phyloP scores from a whole-genome alignment of 1,140 invertebrate genomes.

The Xylocopa sonorina region DNA sequence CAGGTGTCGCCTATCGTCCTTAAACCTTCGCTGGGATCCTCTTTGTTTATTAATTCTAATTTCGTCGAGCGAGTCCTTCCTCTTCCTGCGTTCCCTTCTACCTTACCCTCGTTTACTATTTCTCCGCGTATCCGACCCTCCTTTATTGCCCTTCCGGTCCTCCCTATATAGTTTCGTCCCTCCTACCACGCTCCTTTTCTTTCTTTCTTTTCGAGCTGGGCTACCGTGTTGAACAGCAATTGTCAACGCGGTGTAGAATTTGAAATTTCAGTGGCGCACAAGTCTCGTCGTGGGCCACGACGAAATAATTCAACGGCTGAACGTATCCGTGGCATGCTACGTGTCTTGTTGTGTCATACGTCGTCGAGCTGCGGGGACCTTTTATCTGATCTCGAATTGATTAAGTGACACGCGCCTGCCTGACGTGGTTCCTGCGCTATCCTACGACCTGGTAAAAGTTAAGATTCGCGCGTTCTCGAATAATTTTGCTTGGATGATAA shows the following conservation, averaged over 20 bases:
- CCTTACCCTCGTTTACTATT: not conserved
- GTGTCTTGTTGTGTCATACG: not conserved
- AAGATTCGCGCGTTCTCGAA: not conserved
- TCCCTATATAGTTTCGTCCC: not conserved
- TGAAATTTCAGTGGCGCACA: not conserved
- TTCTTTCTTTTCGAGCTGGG: not conserved
- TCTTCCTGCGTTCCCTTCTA: too few species aligned
- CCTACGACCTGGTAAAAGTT: not conserved
- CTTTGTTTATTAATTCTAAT: constrained; percentile 52
- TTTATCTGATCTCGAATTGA: constrained; percentile 3
- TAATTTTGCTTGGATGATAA: not conserved
- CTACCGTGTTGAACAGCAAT: not conserved
- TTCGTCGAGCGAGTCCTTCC: not conserved
- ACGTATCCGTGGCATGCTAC: not conserved
- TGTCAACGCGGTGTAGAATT: not conserved
- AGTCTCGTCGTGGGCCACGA: not conserved
- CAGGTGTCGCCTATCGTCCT: not conserved
- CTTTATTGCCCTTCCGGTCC: not conserved
- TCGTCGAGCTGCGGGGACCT: not conserved
- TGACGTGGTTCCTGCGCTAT: not conserved
- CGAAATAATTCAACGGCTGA: not conserved
- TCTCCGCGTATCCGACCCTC: too few species aligned
- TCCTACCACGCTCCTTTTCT: too few species aligned
- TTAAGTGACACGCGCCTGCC: not conserved
- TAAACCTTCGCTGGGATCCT: not conserved